phyloP scores from a whole-genome alignment of 2,888 invertebrate genomes.

The Tipula helvola region DNA sequence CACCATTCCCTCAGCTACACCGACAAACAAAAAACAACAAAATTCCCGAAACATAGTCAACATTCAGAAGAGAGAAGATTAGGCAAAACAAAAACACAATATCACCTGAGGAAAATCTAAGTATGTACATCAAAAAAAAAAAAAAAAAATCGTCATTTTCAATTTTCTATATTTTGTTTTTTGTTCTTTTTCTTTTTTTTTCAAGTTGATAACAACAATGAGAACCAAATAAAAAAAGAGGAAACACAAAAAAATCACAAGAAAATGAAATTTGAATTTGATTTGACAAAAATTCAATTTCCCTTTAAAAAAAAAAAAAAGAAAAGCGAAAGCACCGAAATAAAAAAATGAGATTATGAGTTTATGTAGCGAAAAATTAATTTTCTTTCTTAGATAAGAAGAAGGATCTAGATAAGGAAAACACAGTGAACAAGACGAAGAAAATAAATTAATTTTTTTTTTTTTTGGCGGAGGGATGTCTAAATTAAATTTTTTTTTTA shows the following conservation, averaged over 20 bases:
- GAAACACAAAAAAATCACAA: not conserved
- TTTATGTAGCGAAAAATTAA: slow-evolving; percentile 9
- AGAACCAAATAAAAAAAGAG: not conserved
- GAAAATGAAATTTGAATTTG: slow-evolving; percentile 8
- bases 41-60: not conserved
- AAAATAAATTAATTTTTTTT: not conserved
- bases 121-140: not conserved
- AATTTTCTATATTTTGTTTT: not conserved
- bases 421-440: not conserved
- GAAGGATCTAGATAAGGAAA: not conserved
- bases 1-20: not conserved
- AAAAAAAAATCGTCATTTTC: not conserved
- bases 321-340: not conserved
- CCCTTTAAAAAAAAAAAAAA: not conserved
- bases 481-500: not conserved
- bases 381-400: not conserved
- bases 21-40: not conserved
- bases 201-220: not conserved
- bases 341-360: slow-evolving; percentile 6
- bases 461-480: not conserved
- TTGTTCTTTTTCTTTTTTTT: not conserved
- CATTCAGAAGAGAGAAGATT: not conserved
- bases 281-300: slow-evolving; percentile 9
- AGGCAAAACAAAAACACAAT: not conserved
- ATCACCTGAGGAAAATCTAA: not conserved